Evolutionary conservation across 2,888 invertebrate species (phyloP), one percentile per base, ranked within the genome.

Genomic region (Isoperla grammatica): DNA sequence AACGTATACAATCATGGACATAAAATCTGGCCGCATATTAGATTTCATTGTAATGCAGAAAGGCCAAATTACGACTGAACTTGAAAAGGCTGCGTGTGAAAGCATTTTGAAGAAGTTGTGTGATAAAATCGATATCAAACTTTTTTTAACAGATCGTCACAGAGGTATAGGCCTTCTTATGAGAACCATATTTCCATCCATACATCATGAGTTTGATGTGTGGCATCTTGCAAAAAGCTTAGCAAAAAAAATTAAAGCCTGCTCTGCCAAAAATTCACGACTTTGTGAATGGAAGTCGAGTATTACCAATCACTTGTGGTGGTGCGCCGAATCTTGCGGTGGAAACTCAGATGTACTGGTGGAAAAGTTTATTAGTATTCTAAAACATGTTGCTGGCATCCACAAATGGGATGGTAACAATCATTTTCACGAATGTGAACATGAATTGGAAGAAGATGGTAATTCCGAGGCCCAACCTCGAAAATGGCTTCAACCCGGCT

Each of bases 21-120:
- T 53, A 1, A 15, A 37, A 1, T 37, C 15, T 15, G 35, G 54
- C 1, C 19, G 35, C 19, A 53, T 37, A 1, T 17, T 53, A 6
- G 37, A 53, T 15, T 53, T 53, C 39, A 19, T 53, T 12, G 54
- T 53, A 53, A 17, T 53, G 15, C 54, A 53, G 20, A 53, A 22
- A 35, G 37, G 54, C 1, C 35, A 53, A 53, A 39, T 53, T 12
- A 2, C 22, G 5, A 39, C 37, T 15, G 54, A 53, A n/a, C 35
- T 53, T 1, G 13, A 53, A 53, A 53, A 53, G 39, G 37, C 37
- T 2, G 17, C 19, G 1, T 23, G 22, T 4, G 37, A 53, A 6
- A 53, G 12, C 1, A 5, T 37, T 13, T 53, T 53, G 13, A 39
- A 35, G 15, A 53, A 19, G 17, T 22, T 50, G 3, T 12, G 6